Evolutionary conservation across 2,797 vertebrate species (phyloP), one percentile per base, ranked within the genome.

Genomic region (Pangasius djambal): DNA sequence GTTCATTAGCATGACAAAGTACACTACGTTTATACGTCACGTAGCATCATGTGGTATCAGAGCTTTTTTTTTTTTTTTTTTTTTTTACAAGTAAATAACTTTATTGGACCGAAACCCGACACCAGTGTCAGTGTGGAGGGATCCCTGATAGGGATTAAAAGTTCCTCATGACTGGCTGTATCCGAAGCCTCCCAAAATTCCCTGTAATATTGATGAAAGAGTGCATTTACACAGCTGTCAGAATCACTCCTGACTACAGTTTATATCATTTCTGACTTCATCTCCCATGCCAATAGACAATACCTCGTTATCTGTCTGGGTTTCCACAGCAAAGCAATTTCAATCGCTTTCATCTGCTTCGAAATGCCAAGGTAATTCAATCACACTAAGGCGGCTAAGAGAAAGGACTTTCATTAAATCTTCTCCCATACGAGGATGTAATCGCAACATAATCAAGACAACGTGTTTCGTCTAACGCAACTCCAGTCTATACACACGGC

Each of bases 381-480:
- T 86, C 78, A 87, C 83, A 67, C 67, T 22, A 18, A 75, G 85
- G 55, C 85, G 31, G 87, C 83, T 79, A 88, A 89, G 88, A 88
- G 85, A 85, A 91, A 87, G 85, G 22, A 87, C 50, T 91, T 91
- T 89, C 89, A 90, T 91, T 89, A 90, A 91, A 90, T 90, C 57
- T 88, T 89, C 77, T 81, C 85, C 83, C 84, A 59, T 90, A 87
- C 85, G 34, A 85, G 88, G 88, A 91, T 55, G 87, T 88, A 91
- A 91, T 91, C 90, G 83, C 83, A 74, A 65, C 81, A 75, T 89
- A 91, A 92, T 91, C 89, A 90, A 91, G 78, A 91, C 85, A 87
- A 55, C 79, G 85, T 83, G 70, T 87, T 88, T 88, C 75, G 52
- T 89, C 83, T 67, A 89, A 89, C 88, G 50, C 77, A 28, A 70